Conservation (phyloP, 2,113 vertebrate species). For the Amphiprion percula region DNA sequence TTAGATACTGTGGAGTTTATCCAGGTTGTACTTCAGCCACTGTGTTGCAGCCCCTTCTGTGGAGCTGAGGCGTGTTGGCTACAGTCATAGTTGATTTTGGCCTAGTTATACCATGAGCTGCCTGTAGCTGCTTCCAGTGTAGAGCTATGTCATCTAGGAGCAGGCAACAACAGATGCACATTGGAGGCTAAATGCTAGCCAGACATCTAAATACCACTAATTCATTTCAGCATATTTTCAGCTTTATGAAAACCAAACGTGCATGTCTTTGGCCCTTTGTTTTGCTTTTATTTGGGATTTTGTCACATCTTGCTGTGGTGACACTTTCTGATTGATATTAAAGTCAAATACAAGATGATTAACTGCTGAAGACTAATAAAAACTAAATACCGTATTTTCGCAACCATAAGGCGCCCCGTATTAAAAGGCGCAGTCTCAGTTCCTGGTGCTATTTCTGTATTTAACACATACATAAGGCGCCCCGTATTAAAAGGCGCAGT, state of each 20-base stretch:
- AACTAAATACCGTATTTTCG: not conserved
- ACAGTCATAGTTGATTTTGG: slow-evolving; percentile 70
- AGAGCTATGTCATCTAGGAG: slow-evolving; percentile 65
- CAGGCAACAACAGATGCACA: slow-evolving; percentile 58
- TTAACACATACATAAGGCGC: too few species aligned
- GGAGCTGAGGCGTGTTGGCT: slow-evolving; percentile 67
- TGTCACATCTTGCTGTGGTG: not conserved
- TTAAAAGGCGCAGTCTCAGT: too few species aligned
- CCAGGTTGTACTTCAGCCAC: slow-evolving; percentile 70
- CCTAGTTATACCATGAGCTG: slow-evolving; percentile 67
- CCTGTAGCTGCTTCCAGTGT: slow-evolving; percentile 60
- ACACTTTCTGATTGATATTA: not conserved
- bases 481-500: too few species aligned
- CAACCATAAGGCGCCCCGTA: too few species aligned
- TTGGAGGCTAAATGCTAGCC: slow-evolving; percentile 28
- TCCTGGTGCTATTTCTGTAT: too few species aligned
- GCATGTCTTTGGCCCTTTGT: slow-evolving; percentile 2
- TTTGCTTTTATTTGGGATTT: not conserved
- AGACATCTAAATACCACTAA: slow-evolving; percentile 48
- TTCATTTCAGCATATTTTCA: slow-evolving; percentile 38
- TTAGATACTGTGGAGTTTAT: slow-evolving; percentile 62
- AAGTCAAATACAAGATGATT: not conserved
- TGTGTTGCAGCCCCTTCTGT: slow-evolving; percentile 67
- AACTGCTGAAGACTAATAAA: not conserved
- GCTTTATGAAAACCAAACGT: slow-evolving; percentile 14